Evolutionary conservation across 2,113 vertebrate species (phyloP), one percentile per base, ranked within the genome.

Genomic region (Cromileptes altivelis): DNA sequence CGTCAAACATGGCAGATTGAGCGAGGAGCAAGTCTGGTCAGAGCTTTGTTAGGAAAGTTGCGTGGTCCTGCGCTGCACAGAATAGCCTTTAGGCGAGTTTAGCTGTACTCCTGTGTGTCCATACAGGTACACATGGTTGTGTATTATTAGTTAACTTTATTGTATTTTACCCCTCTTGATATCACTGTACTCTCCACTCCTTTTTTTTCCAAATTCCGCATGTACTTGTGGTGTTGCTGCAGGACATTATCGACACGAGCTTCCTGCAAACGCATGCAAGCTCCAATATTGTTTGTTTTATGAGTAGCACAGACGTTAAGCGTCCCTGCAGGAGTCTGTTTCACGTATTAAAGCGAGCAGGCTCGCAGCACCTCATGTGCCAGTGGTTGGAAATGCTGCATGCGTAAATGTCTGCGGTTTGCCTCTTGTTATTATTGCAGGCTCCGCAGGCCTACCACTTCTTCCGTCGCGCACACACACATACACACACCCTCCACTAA

Each of bases 391-490:
- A 81, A 78, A 75, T 71, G 72, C 71, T 77, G 83, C 63, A 84
- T 82, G 82, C 55, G 69, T 85, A 83, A 84, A 90, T 82, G 86
- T 85, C 72, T 92, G 88, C 78, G 83, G 90, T 90, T 90, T 80
- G 75, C 86, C 84, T 84, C 80, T 68, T 92, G 77, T 87, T 90
- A 86, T 89, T 90, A 72, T 80, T 85, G 78, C 80, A 82, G 75
- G 71, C 78, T 88, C 70, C 50, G 56, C 75, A 74, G 81, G 53
- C 61, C 87, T 80, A 80, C 80, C 64, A 58, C 78, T 58, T 75
- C 71, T 85, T 71, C 61, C 52, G 55, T 27, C 78, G 30, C 74
- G 83, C 65, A 80, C 30, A 30, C 30, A 30, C 30, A 30, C 30
- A 30, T 4, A 30, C 30, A 30, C 30, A 30, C 30, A 30, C 30